Evolutionary conservation across 2,113 vertebrate genomes (phyloP).

Genomic region (Elephantulus edwardii): DNA sequence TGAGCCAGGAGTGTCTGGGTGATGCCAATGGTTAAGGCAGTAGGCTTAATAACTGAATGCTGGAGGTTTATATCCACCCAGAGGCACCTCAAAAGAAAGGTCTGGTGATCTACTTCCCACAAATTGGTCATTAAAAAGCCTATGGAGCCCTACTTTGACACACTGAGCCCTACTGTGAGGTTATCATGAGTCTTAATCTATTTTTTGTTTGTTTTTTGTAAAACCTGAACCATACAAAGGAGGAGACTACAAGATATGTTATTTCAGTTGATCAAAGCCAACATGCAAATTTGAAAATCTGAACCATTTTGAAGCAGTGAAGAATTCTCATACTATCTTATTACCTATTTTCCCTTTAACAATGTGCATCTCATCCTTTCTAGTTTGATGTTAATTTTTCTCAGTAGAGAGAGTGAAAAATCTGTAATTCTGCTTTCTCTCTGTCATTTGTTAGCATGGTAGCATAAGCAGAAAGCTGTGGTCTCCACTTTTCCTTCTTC

Average conservation of each 20-base stretch:
- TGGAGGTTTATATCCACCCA: background rate
- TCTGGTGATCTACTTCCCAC: background rate
- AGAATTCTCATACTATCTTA: background rate
- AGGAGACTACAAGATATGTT: background rate
- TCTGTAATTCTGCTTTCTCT: background rate
- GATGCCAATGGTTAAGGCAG: background rate
- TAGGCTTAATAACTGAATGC: background rate
- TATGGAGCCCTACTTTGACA: too few species aligned
- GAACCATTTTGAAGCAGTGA: background rate
- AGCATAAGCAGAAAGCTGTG: background rate
- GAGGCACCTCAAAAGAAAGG: too few species aligned
- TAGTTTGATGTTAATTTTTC: slow-evolving; percentile 20
- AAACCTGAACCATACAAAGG: background rate
- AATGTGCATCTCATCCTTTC: background rate
- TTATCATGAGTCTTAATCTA: background rate
- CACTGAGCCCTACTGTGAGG: background rate
- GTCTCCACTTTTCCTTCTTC: background rate
- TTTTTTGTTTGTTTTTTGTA: background rate
- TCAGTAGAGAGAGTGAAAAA: background rate
- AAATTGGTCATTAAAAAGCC: background rate
- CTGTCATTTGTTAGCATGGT: background rate
- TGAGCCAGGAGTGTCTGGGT: background rate
- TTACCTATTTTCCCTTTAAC: background rate
- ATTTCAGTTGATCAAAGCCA: background rate
- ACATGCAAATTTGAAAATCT: background rate